A percentile compares a stretch with the other conserved stretches of the same genome.
phyloP scores from a whole-genome alignment of 2,113 vertebrate genomes.

The Hyperopisus bebe region DNA sequence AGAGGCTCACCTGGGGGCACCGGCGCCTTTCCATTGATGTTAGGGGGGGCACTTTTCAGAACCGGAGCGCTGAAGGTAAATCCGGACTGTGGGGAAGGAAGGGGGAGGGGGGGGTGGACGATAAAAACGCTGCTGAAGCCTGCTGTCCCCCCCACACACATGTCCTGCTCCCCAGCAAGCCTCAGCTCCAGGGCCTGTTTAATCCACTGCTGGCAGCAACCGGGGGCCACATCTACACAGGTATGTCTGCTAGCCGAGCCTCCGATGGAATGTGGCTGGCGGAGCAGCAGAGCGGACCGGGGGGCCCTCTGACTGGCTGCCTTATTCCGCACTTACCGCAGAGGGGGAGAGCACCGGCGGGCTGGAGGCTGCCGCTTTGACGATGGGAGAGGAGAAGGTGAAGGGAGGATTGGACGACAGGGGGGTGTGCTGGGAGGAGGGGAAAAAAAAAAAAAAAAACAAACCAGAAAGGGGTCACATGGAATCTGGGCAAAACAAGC shows the following conservation, averaged over 20 bases:
- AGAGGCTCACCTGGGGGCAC: conserved; percentile 57
- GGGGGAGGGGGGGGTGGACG: not conserved
- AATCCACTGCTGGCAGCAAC: not conserved
- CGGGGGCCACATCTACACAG: not conserved
- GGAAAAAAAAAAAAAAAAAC: not conserved
- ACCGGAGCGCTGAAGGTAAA: conserved; percentile 94
- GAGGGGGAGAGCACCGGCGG: conserved; percentile 71
- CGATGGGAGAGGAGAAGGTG: conserved; percentile 91
- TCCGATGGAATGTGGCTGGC: not conserved
- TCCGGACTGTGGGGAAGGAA: conserved; percentile 57
- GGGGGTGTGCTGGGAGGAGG: conserved; percentile 42
- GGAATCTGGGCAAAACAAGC: not conserved
- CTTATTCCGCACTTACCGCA: conserved; percentile 50
- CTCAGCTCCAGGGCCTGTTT: not conserved
- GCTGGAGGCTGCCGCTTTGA: conserved; percentile 85
- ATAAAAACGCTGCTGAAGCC: not conserved
- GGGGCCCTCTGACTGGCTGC: not conserved
- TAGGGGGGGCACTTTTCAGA: conserved; percentile 66
- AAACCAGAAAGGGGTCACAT: not conserved
- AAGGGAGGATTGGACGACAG: conserved; percentile 58
- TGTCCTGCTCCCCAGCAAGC: not conserved
- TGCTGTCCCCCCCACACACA: not conserved
- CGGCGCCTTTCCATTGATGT: conserved; percentile 59
- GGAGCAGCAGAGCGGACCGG: not conserved
- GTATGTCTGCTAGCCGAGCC: not conserved